Base-by-base conservation (phyloP, 2,888 invertebrate genomes). In the Lymantria dispar region DNA sequence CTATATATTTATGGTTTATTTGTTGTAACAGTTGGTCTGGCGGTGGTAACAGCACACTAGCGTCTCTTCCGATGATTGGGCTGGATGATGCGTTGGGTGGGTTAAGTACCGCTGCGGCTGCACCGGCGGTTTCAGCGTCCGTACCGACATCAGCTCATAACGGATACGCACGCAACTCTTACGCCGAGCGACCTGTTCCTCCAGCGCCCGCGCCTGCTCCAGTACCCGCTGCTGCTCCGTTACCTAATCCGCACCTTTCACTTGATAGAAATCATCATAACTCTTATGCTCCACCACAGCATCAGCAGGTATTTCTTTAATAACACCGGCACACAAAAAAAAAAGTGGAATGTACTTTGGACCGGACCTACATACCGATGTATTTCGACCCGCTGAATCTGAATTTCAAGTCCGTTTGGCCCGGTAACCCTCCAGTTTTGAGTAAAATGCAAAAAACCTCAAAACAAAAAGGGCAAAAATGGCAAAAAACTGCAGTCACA, bases 61-160 rank as follows among this genome's bases (percentile, higher is more conserved):
- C 95, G 62, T 96, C 94, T 66, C 89, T 95, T 59, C 96, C 96
- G 7, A 94, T 95, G 94, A 95, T 96, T 61, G 94, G 95, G 42
- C 84, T 94, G 54, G 95, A 95, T 74, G 95, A 95, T 66, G 70
- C 87, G 56, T 56, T 78, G 14, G 40, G 40, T 8, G 40, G 40
- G 13, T 9, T 40, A 5, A 12, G 40, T 9, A 9, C 40, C 3
- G 30, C 48, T 33, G 13, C 33, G 31, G 15, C n/a, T 15, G n/a
- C 41, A 40, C 33, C 14, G 7, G 30, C 14, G 7, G 30, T 36
- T 33, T 31, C 52, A 40, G 33, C 13, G 3, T 14, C 38, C 12
- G n/a, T 12, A 8, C 36, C 36, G 3, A 9, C 9, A 9, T 9
- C 36, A 1, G 12, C 38, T 1, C 38, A 38, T 12, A 38, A 38